These are phyloP conservation scores for Coenonympha arcania DNA, from an alignment of 2,888 invertebrate genomes.

Conservation along the genomic window DNA sequence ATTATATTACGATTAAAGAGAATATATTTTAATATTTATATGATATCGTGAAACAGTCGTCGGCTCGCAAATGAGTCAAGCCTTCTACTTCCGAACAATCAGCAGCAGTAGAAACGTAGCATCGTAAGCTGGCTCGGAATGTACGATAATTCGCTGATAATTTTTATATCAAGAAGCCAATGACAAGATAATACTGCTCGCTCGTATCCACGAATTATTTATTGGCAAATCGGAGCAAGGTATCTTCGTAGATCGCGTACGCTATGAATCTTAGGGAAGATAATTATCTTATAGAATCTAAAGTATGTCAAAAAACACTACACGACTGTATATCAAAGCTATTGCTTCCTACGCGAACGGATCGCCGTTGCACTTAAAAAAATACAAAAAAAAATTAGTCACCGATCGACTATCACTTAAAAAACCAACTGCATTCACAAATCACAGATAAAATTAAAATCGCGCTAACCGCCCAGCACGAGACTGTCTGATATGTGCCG, in stretches of 20 bases:
- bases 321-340: slow-evolving; percentile 27
- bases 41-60: slow-evolving; percentile 7
- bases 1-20: slow-evolving; percentile 10
- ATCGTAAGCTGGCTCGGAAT: slow-evolving; percentile 54
- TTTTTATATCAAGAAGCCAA: neutral
- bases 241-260: slow-evolving; percentile 14
- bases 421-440: slow-evolving; percentile 53
- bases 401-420: slow-evolving; percentile 25
- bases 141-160: slow-evolving; percentile 10
- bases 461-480: slow-evolving; percentile 43
- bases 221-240: slow-evolving; percentile 8
- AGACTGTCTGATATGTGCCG: slow-evolving; percentile 60
- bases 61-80: neutral
- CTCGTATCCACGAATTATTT: slow-evolving; percentile 8
- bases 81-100: neutral
- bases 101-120: slow-evolving; percentile 27
- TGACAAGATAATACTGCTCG: slow-evolving; percentile 12
- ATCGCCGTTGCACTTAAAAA: slow-evolving; percentile 29
- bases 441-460: slow-evolving; percentile 62
- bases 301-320: slow-evolving; percentile 20
- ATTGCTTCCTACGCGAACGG: slow-evolving; percentile 28
- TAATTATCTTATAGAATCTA: slow-evolving; percentile 15
- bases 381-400: slow-evolving; percentile 32
- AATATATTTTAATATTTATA: slow-evolving; percentile 11
- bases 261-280: slow-evolving; percentile 14